Evolutionary conservation across 2,888 invertebrate species (phyloP).

Genomic region (Lasioglossum calceatum): DNA sequence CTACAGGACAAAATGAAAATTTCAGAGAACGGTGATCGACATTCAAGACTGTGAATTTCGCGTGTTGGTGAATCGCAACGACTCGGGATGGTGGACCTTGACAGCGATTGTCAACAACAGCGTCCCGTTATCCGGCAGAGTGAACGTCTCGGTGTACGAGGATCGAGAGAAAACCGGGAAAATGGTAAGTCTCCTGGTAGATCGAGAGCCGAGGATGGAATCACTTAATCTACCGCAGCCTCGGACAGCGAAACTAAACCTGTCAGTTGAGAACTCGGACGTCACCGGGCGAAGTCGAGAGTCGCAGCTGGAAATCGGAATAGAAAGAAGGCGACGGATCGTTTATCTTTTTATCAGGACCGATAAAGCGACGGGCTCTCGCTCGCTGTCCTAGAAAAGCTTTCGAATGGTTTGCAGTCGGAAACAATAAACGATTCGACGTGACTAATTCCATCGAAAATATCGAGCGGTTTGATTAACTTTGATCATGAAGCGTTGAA

Average conservation of each 20-base stretch:
- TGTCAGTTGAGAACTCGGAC: conserved; percentile 41
- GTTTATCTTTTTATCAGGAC: conserved; percentile 24
- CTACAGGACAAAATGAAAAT: not conserved
- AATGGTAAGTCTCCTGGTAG: conserved; percentile 25
- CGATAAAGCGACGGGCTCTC: conserved; percentile 20
- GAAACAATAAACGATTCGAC: not conserved
- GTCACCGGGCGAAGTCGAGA: conserved; percentile 26
- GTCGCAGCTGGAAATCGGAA: conserved; percentile 3
- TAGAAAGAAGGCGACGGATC: not conserved
- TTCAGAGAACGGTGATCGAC: not conserved
- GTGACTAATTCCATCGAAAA: not conserved
- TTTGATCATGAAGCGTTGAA: not conserved
- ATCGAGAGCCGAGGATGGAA: conserved; percentile 15
- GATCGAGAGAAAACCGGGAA: not conserved
- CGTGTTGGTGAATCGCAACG: conserved; percentile 45
- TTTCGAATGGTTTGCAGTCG: not conserved
- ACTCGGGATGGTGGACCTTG: conserved; percentile 58
- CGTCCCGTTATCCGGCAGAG: not conserved
- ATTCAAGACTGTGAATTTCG: conserved; percentile 65
- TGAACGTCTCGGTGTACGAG: not conserved
- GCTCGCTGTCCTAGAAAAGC: not conserved
- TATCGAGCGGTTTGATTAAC: not conserved
- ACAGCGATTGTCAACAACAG: conserved; percentile 24
- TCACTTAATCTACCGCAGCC: conserved; percentile 24
- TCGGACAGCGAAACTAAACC: conserved; percentile 10